Evolutionary conservation across 2,113 vertebrate species (phyloP).

Genomic region (Ovibos moschatus): DNA sequence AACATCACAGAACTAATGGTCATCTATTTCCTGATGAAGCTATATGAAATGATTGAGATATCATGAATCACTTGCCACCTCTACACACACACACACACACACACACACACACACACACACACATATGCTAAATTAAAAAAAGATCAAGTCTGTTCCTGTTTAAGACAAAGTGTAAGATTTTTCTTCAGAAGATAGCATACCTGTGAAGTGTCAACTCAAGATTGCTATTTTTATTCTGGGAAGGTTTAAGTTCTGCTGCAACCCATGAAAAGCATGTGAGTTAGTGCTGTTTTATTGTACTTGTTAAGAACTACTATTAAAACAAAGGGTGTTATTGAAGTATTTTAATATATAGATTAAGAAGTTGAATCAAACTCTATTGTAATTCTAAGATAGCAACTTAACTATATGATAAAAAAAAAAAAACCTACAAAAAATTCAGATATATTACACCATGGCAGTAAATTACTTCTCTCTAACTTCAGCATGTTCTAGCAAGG

Average conservation of each 20-base stretch:
- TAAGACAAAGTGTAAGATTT: neutral
- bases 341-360: neutral
- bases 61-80: neutral
- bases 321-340: neutral
- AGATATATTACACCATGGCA: neutral
- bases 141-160: neutral
- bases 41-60: neutral
- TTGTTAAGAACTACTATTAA: conserved; percentile 21
- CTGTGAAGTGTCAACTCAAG: neutral
- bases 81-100: neutral
- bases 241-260: neutral
- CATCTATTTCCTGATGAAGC: neutral
- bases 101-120: too few relatives aligned
- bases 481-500: neutral
- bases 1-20: neutral
- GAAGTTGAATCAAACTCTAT: conserved; percentile 1
- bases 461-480: neutral
- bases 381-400: neutral
- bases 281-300: neutral
- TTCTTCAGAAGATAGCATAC: neutral
- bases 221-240: neutral
- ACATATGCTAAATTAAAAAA: neutral
- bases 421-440: neutral
- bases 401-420: neutral
- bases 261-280: neutral